Percentiles rank a stretch among this genome's conserved stretches.
Evolutionary conservation across 1,140 invertebrate genomes (phyloP).

Genomic region (Thrips palmi): DNA sequence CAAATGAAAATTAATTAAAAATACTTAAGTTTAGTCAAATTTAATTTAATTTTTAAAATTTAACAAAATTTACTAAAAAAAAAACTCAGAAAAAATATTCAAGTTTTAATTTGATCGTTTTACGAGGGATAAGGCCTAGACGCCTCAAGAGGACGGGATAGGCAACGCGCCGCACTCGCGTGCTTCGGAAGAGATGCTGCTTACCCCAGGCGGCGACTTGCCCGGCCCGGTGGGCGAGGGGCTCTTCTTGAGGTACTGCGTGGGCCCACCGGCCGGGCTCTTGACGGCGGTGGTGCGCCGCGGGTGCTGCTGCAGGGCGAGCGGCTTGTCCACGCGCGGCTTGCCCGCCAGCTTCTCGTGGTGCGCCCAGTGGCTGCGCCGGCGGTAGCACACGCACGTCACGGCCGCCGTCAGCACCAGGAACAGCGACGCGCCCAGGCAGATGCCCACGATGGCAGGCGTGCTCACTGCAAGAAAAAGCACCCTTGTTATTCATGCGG

Average conservation of each 20-base stretch:
- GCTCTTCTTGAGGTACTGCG: constrained; percentile 72
- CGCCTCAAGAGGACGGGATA: too few relatives aligned
- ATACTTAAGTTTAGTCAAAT: too few relatives aligned
- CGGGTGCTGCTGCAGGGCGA: constrained; percentile 36
- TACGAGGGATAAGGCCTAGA: too few relatives aligned
- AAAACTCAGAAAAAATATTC: too few relatives aligned
- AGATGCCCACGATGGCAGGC: constrained; percentile 38
- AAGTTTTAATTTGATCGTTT: too few relatives aligned
- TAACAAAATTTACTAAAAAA: too few relatives aligned
- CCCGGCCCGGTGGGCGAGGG: constrained; percentile 60
- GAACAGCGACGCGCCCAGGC: constrained; percentile 34
- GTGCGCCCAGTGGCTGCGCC: constrained; percentile 20
- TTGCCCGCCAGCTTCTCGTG: constrained; percentile 19
- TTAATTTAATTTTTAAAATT: too few relatives aligned
- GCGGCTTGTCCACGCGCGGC: constrained; percentile 31
- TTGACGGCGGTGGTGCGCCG: constrained; percentile 47
- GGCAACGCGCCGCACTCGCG: too few relatives aligned
- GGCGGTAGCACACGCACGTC: constrained; percentile 36
- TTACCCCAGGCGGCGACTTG: constrained; percentile 25
- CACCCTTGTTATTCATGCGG: too few relatives aligned
- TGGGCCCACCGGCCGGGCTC: constrained; percentile 35
- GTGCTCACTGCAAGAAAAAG: constrained; percentile 35
- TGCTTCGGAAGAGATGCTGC: too few relatives aligned
- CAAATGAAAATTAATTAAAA: too few relatives aligned
- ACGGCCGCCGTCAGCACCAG: constrained; percentile 34